Base-by-base conservation (phyloP, 30 jellyfish, hydroid and myxozoan species). In the Pseudorhiza aurosa region DNA sequence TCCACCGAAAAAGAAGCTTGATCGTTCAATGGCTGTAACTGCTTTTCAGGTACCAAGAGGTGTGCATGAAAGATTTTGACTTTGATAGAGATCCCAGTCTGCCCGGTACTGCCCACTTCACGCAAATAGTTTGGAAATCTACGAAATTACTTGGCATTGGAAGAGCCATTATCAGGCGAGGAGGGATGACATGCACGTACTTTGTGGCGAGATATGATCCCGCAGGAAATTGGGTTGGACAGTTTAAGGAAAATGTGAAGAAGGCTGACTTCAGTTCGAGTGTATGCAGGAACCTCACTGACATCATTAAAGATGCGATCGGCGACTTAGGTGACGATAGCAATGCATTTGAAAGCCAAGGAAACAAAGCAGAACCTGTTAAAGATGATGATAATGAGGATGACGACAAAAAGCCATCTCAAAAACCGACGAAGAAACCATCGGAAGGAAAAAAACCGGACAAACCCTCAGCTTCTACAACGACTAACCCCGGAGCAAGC, bases 81-180 rank as follows among this genome's bases (percentile, higher is more conserved):
- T 90, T 90, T 53, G 77, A 75, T 8, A 43, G 32, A 18, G 90
- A 49, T 26, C 68, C 81, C 15, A 40, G 75, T 28, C 26, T 70
- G 1, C 94, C 62, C 14, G 94, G 87, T 47, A 83, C 96, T 0
- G 96, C 91, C 1, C 97, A 90, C 56, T 90, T 90, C 70, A 74
- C 96, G 9, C 97, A 90, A 76, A 68, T 90, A 28, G 96, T 90
- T 0, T 90, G 97, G 97, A 60, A 77, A 21, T 24, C 65, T 22
- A 65, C 88, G 15, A 82, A 60, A 32, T 32, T 39, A n/a, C 83
- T 90, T 36, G 97, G 97, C 1, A 59, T 90, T 12, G 97, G 97
- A 2, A 42, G 87, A 26, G 95, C 97, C 8, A 90, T 68, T 2
- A 68, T 57, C 17, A 67, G 86, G 46, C 72, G 82, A 1, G 85